phyloP scores from a whole-genome alignment of 2,113 vertebrate genomes.

The Todiramphus chloris region DNA sequence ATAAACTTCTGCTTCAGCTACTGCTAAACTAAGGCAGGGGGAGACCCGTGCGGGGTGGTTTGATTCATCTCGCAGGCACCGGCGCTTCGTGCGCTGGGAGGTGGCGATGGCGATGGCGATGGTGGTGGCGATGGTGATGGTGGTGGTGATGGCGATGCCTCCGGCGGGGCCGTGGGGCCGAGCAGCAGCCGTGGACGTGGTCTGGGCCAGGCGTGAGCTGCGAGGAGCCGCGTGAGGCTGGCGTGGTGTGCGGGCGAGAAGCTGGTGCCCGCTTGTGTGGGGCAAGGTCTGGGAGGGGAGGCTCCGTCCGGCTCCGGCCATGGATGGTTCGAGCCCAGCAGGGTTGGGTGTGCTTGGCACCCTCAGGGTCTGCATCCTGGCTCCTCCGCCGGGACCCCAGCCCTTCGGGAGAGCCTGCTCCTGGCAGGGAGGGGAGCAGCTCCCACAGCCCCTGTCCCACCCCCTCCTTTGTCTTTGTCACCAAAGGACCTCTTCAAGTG shows the following conservation, averaged over 20 bases:
- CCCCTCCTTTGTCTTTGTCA: background rate
- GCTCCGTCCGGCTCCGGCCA: background rate
- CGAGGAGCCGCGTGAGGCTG: background rate
- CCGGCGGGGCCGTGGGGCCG: fast-evolving
- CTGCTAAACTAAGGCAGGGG: background rate
- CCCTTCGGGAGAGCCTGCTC: background rate
- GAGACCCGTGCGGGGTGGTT: fast-evolving
- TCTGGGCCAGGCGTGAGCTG: background rate
- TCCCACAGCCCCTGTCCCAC: background rate
- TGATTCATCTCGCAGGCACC: background rate
- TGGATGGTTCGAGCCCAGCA: background rate
- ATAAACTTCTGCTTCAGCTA: background rate
- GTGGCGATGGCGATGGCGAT: background rate
- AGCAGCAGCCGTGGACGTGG: background rate
- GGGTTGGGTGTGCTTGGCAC: background rate
- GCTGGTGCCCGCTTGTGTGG: background rate
- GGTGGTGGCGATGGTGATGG: background rate
- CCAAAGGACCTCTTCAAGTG: background rate
- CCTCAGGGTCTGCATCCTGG: fast-evolving
- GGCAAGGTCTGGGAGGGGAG: background rate
- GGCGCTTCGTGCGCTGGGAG: background rate
- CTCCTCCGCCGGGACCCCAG: fast-evolving
- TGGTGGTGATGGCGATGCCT: background rate
- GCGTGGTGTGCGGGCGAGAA: background rate
- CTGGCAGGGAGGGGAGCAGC: background rate